phyloP scores from a whole-genome alignment of 2,113 vertebrate genomes.

The Nestor notabilis region DNA sequence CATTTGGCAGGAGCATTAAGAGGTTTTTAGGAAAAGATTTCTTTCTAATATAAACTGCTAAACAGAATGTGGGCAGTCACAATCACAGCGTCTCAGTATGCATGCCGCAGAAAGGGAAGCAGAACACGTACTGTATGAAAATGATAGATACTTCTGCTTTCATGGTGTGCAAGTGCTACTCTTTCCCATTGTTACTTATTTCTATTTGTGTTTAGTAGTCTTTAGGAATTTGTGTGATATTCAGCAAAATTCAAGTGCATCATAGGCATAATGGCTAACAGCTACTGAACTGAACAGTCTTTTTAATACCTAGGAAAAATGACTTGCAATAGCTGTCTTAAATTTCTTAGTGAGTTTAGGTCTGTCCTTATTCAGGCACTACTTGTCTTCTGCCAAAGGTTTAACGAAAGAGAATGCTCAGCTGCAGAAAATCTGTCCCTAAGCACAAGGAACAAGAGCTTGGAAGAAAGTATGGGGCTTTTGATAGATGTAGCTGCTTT shows the following conservation, averaged over 20 bases:
- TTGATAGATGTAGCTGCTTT: background rate
- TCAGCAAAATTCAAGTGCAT: background rate
- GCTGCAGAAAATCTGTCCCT: background rate
- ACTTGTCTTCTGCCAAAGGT: background rate
- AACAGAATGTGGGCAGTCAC: background rate
- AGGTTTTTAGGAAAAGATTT: background rate
- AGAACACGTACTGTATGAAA: background rate
- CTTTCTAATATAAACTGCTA: background rate
- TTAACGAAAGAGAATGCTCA: background rate
- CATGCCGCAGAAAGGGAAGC: background rate
- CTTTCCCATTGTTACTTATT: background rate
- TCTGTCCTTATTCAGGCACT: background rate
- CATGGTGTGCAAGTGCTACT: background rate
- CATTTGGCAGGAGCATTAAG: background rate
- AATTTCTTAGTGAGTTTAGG: background rate
- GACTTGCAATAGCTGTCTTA: background rate
- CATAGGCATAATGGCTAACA: background rate
- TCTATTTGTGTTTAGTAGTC: background rate
- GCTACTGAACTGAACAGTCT: background rate
- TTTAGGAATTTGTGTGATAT: background rate
- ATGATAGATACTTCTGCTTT: background rate
- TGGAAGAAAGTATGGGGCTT: background rate
- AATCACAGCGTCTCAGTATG: background rate
- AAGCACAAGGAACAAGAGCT: background rate
- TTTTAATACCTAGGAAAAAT: background rate